These are phyloP conservation scores for Chelidonichthys spinosus DNA, from an alignment of 2,797 vertebrate species.

Conservation along the genomic window DNA sequence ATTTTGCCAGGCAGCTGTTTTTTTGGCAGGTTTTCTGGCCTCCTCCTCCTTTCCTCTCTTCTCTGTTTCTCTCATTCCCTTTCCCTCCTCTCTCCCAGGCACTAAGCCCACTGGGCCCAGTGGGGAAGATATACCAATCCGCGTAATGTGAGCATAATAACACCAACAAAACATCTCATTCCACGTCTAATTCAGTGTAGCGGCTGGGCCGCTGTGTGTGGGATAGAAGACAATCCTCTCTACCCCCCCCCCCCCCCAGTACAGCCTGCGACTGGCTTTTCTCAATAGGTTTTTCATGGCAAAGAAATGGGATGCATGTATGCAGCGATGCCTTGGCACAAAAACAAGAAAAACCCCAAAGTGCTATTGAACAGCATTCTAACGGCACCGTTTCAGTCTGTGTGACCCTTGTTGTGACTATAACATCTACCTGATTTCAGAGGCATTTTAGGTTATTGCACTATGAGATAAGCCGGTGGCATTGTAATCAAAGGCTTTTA, in stretches of 20 bases:
- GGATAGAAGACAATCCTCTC: conserved; percentile 69
- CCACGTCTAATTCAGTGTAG: conserved; percentile 74
- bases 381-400: conserved; percentile 31
- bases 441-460: conserved; percentile 71
- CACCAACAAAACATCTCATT: conserved; percentile 79
- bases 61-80: conserved; percentile 26
- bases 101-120: conserved; percentile 71
- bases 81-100: conserved; percentile 41
- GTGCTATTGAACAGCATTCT: conserved; percentile 25
- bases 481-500: conserved; percentile 77
- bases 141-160: conserved; percentile 80
- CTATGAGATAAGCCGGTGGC: conserved; percentile 70
- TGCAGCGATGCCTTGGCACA: conserved; percentile 23
- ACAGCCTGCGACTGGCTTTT: conserved; percentile 44
- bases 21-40: conserved; percentile 64
- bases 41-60: conserved; percentile 20
- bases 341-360: conserved; percentile 49
- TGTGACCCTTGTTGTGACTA: conserved; percentile 50
- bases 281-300: conserved; percentile 46
- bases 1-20: conserved; percentile 74
- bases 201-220: conserved; percentile 61
- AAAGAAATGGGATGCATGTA: conserved; percentile 28
- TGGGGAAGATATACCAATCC: conserved; percentile 79
- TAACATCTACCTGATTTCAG: conserved; percentile 68
- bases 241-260: conserved; percentile 42